Conservation (phyloP, 2,888 invertebrate genomes). For the Nudaria mundana region DNA sequence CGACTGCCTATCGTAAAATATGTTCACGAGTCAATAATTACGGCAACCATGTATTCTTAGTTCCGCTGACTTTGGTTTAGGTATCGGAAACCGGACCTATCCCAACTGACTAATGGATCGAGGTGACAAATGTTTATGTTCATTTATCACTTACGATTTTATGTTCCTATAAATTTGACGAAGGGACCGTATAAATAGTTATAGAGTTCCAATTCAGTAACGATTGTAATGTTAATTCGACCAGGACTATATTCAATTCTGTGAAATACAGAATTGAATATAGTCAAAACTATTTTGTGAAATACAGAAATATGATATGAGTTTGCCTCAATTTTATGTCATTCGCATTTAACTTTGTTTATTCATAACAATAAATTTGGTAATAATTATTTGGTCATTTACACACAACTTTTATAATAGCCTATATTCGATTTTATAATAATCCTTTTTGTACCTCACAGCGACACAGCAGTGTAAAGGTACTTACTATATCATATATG, state of each 20-base stretch:
- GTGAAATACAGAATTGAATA: too few relatives aligned
- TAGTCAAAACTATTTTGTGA: too few relatives aligned
- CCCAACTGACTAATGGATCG: constrained; percentile 50
- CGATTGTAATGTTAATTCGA: too few relatives aligned
- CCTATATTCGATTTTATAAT: background rate
- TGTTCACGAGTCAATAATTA: constrained; percentile 27
- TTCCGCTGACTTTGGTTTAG: constrained; percentile 33
- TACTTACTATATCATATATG: background rate
- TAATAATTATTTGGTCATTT: too few relatives aligned
- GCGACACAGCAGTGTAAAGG: background rate
- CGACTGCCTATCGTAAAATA: constrained; percentile 24
- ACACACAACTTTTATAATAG: background rate
- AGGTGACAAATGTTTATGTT: constrained; percentile 34
- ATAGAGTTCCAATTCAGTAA: too few relatives aligned
- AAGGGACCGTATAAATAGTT: too few relatives aligned
- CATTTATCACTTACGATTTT: constrained; percentile 27
- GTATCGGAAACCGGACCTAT: constrained; percentile 50
- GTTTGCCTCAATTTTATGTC: too few relatives aligned
- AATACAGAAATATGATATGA: too few relatives aligned
- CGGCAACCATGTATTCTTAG: constrained; percentile 32
- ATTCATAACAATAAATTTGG: too few relatives aligned
- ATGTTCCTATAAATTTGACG: constrained; percentile 19
- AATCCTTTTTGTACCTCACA: too few relatives aligned
- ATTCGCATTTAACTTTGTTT: too few relatives aligned
- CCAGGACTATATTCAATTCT: too few relatives aligned